These are phyloP conservation scores for Jordanella pulchra DNA, from an alignment of 2,797 vertebrate species.

Conservation along the genomic window DNA sequence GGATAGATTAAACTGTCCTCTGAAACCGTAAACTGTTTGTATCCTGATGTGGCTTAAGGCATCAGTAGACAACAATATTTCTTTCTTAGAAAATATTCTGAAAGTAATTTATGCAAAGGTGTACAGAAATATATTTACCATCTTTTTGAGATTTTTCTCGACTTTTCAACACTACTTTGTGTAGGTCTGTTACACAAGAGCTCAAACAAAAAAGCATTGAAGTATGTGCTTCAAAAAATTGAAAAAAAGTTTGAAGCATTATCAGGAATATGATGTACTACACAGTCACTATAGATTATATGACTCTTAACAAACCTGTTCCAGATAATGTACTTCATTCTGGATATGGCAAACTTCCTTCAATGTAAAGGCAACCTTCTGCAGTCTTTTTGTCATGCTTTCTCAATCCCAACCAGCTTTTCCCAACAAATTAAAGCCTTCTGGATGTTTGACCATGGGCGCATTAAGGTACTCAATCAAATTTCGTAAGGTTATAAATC, in stretches of 20 bases:
- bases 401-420: constrained; percentile 60
- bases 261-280: neutral
- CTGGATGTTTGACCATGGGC: constrained; percentile 72
- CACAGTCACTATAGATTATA: neutral
- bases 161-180: neutral
- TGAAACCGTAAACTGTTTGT: neutral
- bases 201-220: neutral
- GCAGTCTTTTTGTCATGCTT: constrained; percentile 65
- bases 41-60: neutral
- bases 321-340: constrained; percentile 67
- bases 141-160: too few species aligned
- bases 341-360: constrained; percentile 69
- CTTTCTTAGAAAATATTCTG: neutral
- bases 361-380: constrained; percentile 68
- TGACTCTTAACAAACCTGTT: neutral
- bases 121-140: too few species aligned
- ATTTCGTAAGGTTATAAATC: neutral
- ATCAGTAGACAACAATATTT: too few species aligned
- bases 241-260: neutral
- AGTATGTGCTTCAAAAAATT: neutral
- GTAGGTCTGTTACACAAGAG: neutral
- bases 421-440: constrained; percentile 66
- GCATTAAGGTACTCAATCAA: constrained; percentile 38
- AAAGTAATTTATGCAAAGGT: too few species aligned
- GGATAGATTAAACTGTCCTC: neutral